Base-by-base conservation (phyloP, 2,113 vertebrate genomes). In the Syngnathoides biaculeatus region DNA sequence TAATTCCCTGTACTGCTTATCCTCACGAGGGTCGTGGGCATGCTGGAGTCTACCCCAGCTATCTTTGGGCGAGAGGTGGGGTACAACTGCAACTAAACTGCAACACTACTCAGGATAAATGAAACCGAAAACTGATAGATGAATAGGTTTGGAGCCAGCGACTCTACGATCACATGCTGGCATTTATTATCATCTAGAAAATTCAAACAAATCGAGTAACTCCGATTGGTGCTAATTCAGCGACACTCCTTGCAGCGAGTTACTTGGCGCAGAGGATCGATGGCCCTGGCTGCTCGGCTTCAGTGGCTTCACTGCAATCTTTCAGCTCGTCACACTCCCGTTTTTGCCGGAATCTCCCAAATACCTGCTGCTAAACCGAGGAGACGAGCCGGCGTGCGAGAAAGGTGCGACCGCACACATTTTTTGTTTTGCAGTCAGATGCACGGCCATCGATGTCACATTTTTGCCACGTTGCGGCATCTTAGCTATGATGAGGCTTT, bases 281-380 rank as follows among this genome's bases (percentile, higher is more conserved):
- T 95, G 93, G 93, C 92, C 90, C 0, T 43, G 91, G 84, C 88
- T 95, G 74, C 86, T 95, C 68, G 86, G 88, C 38, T 82, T 89
- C 74, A 91, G 82, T 0, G 91, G 69, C 0, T 38, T 90, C 14
- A 84, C 91, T 0, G 92, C 87, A 3, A 61, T 94, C 6, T 1
- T 94, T 60, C 93, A 95, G 84, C 81, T 95, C 58, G 15, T 88
- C 79, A 89, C 84, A 8, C 82, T 95, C 68, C 90, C 92, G 27
- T 89, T 93, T 76, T 89, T 95, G 67, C 94, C 94, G 24, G 93
- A 95, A 70, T 94, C 94, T 58, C 94, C 94, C 2, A 85, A 87
- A 15, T 94, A 90, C 79, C 91, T 95, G 59, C 83, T 96, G 63
- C 89, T 95, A 60, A 87, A 93, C 47, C 88, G 62, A 71, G 90